Conservation (phyloP, 1,140 invertebrate species). For the Aphis gossypii region DNA sequence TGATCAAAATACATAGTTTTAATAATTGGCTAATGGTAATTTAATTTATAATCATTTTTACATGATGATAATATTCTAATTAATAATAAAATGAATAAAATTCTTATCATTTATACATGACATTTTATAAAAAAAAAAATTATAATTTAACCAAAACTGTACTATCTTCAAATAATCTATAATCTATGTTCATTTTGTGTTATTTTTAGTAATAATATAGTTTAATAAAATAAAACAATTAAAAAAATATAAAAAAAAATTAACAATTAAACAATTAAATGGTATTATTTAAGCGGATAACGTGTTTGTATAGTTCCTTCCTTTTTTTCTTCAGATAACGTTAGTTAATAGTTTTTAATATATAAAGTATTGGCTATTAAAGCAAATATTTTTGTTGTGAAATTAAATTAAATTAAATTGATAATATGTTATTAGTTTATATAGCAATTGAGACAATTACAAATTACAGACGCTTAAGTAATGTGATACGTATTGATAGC, state of each 20-base stretch:
- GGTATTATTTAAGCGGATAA: not conserved
- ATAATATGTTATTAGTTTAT: not conserved
- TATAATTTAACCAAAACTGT: not conserved
- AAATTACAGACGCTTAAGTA: not conserved
- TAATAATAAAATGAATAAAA: not conserved
- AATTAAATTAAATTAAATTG: constrained; percentile 2
- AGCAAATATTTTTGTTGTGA: not conserved
- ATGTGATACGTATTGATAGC: not conserved
- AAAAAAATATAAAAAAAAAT: too few relatives aligned
- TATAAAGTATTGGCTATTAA: not conserved
- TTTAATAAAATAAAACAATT: not conserved
- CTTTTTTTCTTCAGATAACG: not conserved
- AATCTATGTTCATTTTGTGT: not conserved
- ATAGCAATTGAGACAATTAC: not conserved
- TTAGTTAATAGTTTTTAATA: not conserved
- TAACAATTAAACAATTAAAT: too few relatives aligned
- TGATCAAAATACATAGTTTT: not conserved
- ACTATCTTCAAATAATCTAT: not conserved
- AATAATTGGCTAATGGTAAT: not conserved
- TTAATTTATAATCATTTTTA: not conserved
- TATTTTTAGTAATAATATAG: not conserved
- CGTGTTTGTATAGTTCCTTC: not conserved
- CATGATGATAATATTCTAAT: not conserved
- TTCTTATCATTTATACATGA: not conserved
- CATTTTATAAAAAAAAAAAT: not conserved